phyloP scores from a whole-genome alignment of 2,113 vertebrate species.

The Marmota monax region DNA sequence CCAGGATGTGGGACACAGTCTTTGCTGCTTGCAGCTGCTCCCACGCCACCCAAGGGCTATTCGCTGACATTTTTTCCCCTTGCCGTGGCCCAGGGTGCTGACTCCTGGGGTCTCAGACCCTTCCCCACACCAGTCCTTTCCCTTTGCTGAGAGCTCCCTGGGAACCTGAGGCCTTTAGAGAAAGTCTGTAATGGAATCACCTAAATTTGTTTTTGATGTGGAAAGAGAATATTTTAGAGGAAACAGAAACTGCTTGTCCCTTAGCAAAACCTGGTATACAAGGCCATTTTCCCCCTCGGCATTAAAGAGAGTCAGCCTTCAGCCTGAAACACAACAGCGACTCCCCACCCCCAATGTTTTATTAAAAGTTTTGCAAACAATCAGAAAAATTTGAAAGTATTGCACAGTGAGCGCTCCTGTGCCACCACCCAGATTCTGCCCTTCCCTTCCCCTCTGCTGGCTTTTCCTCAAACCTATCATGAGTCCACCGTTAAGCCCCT shows the following conservation, averaged over 20 bases:
- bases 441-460: not conserved
- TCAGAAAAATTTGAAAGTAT: not conserved
- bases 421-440: not conserved
- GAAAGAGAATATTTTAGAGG: not conserved
- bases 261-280: not conserved
- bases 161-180: not conserved
- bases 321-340: not conserved
- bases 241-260: not conserved
- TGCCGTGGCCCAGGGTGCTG: not conserved
- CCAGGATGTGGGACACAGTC: not conserved
- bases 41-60: too few species aligned
- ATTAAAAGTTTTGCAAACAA: not conserved
- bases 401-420: too few species aligned
- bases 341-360: not conserved
- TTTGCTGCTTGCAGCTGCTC: not conserved
- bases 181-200: not conserved
- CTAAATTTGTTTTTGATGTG: not conserved
- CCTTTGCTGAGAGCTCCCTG: not conserved
- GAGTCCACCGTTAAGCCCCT: not conserved
- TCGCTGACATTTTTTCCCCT: not conserved
- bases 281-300: not conserved
- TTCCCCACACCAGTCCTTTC: not conserved
- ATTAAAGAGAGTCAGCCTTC: not conserved
- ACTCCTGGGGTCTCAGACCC: not conserved
- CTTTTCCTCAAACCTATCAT: too few species aligned